Conservation (phyloP, 23 tunicate species). For the Styela plicata region DNA sequence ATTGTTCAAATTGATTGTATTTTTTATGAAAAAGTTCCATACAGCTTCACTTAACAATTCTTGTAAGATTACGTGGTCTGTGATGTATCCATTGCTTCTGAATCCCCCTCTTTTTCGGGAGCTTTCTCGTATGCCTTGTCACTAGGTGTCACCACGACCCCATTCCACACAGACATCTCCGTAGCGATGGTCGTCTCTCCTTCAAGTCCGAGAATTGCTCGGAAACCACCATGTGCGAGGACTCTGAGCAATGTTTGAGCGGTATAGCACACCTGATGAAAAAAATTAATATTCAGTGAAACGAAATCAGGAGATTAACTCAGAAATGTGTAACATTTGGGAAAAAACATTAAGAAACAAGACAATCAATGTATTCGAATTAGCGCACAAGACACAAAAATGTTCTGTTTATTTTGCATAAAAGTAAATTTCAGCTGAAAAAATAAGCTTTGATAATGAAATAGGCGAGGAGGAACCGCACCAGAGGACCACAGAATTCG, state of each 20-base stretch:
- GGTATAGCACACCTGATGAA: constrained; percentile 72
- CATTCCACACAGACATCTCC: constrained; percentile 71
- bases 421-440: no score
- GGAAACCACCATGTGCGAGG: constrained; percentile 88
- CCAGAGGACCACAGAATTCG: no score
- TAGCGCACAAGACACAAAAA: no score
- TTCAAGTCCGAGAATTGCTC: constrained; percentile 74
- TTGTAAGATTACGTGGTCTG: not conserved
- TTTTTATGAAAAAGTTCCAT: not conserved
- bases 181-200: constrained; percentile 64
- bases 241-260: constrained; percentile 93
- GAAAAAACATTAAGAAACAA: no score
- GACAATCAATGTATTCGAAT: no score
- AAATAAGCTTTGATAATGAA: no score
- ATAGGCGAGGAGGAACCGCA: no score
- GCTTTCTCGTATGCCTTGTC: constrained; percentile 71
- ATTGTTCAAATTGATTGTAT: not conserved
- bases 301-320: no score
- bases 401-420: no score
- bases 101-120: constrained; percentile 46
- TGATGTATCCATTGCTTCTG: constrained; percentile 61
- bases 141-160: constrained; percentile 94
- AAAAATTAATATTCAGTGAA: no score
- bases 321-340: no score
- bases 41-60: not conserved